Evolutionary conservation across 2,797 vertebrate species (phyloP).

Genomic region (Euphonia xanthogaster): DNA sequence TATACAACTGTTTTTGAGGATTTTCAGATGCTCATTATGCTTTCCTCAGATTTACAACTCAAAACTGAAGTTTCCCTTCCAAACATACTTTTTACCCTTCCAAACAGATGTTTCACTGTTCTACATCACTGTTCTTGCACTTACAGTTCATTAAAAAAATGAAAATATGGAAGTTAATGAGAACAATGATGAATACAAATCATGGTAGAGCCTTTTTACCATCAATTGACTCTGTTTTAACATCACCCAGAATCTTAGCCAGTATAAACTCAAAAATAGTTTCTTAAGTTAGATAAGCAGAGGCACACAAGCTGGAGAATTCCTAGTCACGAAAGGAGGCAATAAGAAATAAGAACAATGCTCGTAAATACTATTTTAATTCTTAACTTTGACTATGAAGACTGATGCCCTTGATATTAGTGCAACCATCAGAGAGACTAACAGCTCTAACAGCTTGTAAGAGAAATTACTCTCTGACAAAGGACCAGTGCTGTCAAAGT

Average conservation of each 20-base stretch:
- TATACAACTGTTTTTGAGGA: neutral
- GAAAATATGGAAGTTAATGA: neutral
- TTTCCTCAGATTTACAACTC: neutral
- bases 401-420: conserved; percentile 43
- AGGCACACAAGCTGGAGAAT: neutral
- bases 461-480: conserved; percentile 16
- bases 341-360: conserved; percentile 13
- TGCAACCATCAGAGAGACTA: conserved; percentile 19
- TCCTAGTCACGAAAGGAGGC: neutral
- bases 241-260: neutral
- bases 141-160: neutral
- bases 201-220: neutral
- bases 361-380: conserved; percentile 33
- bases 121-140: neutral
- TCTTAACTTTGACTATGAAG: conserved; percentile 15
- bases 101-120: neutral
- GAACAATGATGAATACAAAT: neutral
- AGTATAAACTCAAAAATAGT: neutral
- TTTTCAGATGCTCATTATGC: neutral
- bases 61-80: neutral
- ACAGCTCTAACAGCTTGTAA: conserved; percentile 29
- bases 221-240: neutral
- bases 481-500: conserved; percentile 20
- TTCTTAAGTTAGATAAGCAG: neutral
- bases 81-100: neutral